phyloP scores from a whole-genome alignment of 2,797 vertebrate genomes.

The Pogonophryne albipinna region DNA sequence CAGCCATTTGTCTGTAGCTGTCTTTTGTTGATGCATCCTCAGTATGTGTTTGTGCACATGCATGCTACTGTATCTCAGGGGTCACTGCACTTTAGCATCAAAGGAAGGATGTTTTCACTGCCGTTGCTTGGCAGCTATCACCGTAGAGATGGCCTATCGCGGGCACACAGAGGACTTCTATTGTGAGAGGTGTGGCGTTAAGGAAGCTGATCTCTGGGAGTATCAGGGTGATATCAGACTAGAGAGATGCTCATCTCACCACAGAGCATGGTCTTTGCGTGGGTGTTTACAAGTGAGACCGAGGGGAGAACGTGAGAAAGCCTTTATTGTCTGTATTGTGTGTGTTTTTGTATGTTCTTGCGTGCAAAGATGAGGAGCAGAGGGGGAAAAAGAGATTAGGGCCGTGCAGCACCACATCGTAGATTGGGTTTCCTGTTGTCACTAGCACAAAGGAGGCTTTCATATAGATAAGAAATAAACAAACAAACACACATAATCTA shows the following conservation, averaged over 20 bases:
- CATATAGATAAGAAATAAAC: slow-evolving; percentile 41
- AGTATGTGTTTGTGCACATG: slow-evolving; percentile 38
- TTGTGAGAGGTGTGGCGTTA: slow-evolving; percentile 62
- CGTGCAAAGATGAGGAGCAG: slow-evolving; percentile 32
- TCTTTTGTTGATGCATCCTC: neutral
- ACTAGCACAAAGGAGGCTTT: slow-evolving; percentile 45
- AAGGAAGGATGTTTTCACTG: slow-evolving; percentile 51
- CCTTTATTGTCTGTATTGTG: slow-evolving; percentile 26
- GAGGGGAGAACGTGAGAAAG: slow-evolving; percentile 23
- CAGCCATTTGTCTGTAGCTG: neutral
- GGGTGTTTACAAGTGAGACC: slow-evolving; percentile 19
- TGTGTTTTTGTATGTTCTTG: slow-evolving; percentile 29
- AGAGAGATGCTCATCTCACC: slow-evolving; percentile 59
- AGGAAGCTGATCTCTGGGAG: slow-evolving; percentile 60
- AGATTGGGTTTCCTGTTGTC: slow-evolving; percentile 28
- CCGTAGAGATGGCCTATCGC: slow-evolving; percentile 13
- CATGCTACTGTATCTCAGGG: slow-evolving; percentile 12
- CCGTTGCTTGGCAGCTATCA: slow-evolving; percentile 54
- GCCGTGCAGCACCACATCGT: slow-evolving; percentile 15
- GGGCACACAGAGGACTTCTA: slow-evolving; percentile 24
- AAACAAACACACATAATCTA: slow-evolving; percentile 35
- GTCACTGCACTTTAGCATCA: slow-evolving; percentile 36
- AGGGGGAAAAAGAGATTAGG: slow-evolving; percentile 36
- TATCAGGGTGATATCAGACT: slow-evolving; percentile 49
- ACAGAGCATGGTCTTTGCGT: slow-evolving; percentile 19